Evolutionary conservation across 37 sponge, comb jelly and placozoan genomes (phyloP).

Genomic region (Oopsacas minuta): DNA sequence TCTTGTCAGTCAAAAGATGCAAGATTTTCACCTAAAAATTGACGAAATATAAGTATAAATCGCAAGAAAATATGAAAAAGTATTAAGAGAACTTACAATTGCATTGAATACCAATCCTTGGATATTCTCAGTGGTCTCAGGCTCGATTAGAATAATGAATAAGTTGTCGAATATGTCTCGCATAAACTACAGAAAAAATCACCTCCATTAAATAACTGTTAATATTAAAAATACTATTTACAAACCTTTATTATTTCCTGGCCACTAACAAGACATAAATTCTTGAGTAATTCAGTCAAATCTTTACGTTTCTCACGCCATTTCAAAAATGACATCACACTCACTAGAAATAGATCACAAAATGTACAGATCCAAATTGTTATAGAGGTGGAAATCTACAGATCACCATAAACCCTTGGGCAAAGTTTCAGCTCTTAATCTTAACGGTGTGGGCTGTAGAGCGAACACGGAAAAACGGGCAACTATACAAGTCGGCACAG

Average conservation of each 20-base stretch:
- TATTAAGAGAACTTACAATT: neutral
- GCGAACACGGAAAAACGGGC: neutral
- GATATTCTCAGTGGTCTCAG: neutral
- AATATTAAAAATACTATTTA: neutral
- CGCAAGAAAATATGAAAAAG: too few relatives aligned
- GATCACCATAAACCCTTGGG: too few relatives aligned
- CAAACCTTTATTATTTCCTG: conserved; percentile 13
- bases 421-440: too few relatives aligned
- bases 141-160: neutral
- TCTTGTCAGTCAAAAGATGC: neutral
- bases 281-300: neutral
- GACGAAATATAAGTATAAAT: too few relatives aligned
- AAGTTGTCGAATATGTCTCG: conserved; percentile 8
- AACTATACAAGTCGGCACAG: neutral
- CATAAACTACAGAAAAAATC: neutral
- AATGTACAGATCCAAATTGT: too few relatives aligned
- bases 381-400: too few relatives aligned
- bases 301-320: conserved; percentile 17
- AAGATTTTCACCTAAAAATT: conserved; percentile 4
- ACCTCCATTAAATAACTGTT: neutral
- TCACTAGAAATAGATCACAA: neutral
- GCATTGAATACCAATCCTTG: conserved; percentile 8
- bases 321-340: conserved; percentile 5
- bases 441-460: too few relatives aligned
- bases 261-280: conserved; percentile 18